Base-by-base conservation (phyloP, 2,888 invertebrate species). In the Ypsolopha scabrella region DNA sequence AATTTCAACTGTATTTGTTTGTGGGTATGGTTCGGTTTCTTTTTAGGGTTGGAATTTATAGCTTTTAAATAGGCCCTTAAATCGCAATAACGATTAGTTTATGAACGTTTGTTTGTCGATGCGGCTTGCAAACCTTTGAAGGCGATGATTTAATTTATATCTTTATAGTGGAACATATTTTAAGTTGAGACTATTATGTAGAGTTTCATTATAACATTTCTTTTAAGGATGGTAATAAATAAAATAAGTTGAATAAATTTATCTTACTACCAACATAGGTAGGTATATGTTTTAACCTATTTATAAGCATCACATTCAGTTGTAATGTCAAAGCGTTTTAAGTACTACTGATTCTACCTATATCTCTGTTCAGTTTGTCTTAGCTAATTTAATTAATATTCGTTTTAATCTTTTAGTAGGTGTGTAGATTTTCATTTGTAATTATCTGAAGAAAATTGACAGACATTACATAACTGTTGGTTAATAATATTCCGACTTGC, bases 1-100 rank as follows among this genome's bases (percentile, higher is more conserved):
- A 75, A 59, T 68, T 50, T 70, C 52, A 55, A 61, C 75, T 66
- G 60, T 79, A 68, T 60, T 0, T 0, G 1, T 3, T 38, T 8
- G 3, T 1, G 0, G 0, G 39, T 70, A 66, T 50, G 55, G 68
- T 61, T 57, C 52, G 39, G 53, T 63, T 66, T 69, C 7, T 53
- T 8, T 48, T 67, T 62, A 48, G 36, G 39, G 56, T 43, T 51
- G n/a, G 60, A 65, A 67, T 81, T 83, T 82, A 83, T 87, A 72
- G 79, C 70, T 80, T 85, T 85, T 82, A 80, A 83, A 86, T 83
- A 78, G 79, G 75, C 80, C 77, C 79, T 85, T 85, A 85, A 85
- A 87, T 83, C 65, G 85, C 82, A 82, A 85, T 86, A 87, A 86
- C 76, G 75, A 85, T 85, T 83, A 86, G 82, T 86, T 86, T 81